A percentile compares a stretch with the other conserved stretches of the same genome.
phyloP scores from a whole-genome alignment of 64 coral and sea anemone species.

The Pocillopora verrucosa region DNA sequence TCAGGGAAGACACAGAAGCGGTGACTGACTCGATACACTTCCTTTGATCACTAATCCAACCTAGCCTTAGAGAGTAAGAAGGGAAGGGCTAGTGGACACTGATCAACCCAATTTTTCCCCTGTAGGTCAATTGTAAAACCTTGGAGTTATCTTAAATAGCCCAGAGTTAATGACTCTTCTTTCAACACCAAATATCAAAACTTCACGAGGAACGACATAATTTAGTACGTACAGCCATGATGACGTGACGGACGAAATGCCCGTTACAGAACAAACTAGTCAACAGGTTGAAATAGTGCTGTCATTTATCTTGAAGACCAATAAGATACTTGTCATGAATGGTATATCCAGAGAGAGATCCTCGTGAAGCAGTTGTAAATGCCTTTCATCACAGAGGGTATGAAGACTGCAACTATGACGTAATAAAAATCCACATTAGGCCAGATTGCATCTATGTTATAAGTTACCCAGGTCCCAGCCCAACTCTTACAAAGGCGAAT shows the following conservation, averaged over 20 bases:
- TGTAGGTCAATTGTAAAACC: too few relatives aligned
- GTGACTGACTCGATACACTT: too few relatives aligned
- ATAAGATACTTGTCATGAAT: slow-evolving; percentile 37
- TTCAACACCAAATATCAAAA: too few relatives aligned
- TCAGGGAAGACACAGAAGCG: too few relatives aligned
- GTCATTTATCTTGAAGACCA: slow-evolving; percentile 39
- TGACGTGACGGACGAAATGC: slow-evolving; percentile 31
- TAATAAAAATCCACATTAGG: slow-evolving; percentile 59
- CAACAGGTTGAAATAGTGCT: slow-evolving; percentile 32
- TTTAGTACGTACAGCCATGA: slow-evolving; percentile 55
- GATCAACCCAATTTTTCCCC: too few relatives aligned
- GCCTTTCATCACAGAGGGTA: slow-evolving; percentile 68
- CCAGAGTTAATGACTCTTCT: too few relatives aligned
- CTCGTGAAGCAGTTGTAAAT: slow-evolving; percentile 67
- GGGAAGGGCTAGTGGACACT: too few relatives aligned
- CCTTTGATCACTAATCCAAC: too few relatives aligned
- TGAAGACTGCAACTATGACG: slow-evolving; percentile 24
- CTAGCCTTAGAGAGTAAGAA: too few relatives aligned
- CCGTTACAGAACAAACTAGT: slow-evolving; percentile 30
- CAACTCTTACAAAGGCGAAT: slow-evolving; percentile 23
- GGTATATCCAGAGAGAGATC: slow-evolving; percentile 43
- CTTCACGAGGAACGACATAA: too few relatives aligned
- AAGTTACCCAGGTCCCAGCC: slow-evolving; percentile 68
- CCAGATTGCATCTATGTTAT: slow-evolving; percentile 52
- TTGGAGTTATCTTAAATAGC: too few relatives aligned